phyloP scores from a whole-genome alignment of 2,113 vertebrate species.

The Notarius quadriscutis region DNA sequence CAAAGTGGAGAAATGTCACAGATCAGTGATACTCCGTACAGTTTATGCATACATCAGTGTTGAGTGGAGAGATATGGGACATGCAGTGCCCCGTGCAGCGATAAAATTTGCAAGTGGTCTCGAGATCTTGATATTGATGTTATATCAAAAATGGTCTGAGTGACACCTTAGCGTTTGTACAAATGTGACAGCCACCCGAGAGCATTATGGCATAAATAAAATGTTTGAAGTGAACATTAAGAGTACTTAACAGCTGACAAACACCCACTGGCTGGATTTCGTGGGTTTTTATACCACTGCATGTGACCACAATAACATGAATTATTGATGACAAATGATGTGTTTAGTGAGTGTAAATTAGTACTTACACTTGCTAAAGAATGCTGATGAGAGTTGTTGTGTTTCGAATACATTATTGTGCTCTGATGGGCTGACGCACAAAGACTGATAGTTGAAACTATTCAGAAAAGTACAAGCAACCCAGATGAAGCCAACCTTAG shows the following conservation, averaged over 20 bases:
- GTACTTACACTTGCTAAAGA: not conserved
- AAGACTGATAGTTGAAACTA: not conserved
- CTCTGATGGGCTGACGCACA: not conserved
- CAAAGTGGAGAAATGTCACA: not conserved
- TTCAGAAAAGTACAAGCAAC: not conserved
- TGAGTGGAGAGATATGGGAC: not conserved
- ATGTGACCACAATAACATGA: slow-evolving; percentile 11
- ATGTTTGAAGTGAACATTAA: not conserved
- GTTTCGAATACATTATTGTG: not conserved
- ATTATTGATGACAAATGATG: slow-evolving; percentile 9
- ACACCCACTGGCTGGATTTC: not conserved
- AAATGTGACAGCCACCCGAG: not conserved
- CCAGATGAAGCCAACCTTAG: not conserved
- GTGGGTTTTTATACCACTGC: not conserved
- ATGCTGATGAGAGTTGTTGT: not conserved
- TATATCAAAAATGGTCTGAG: not conserved
- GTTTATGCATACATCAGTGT: not conserved
- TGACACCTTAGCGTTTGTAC: not conserved
- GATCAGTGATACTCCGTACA: not conserved
- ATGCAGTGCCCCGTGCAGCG: not conserved
- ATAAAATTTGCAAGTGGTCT: not conserved
- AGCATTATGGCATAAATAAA: not conserved
- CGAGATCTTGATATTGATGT: not conserved
- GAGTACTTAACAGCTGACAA: not conserved
- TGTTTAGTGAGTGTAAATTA: slow-evolving; percentile 10